Percentiles rank a stretch among this genome's conserved stretches.
Conservation (phyloP, 2,797 vertebrate genomes). For the Macroramphosus scolopax region DNA sequence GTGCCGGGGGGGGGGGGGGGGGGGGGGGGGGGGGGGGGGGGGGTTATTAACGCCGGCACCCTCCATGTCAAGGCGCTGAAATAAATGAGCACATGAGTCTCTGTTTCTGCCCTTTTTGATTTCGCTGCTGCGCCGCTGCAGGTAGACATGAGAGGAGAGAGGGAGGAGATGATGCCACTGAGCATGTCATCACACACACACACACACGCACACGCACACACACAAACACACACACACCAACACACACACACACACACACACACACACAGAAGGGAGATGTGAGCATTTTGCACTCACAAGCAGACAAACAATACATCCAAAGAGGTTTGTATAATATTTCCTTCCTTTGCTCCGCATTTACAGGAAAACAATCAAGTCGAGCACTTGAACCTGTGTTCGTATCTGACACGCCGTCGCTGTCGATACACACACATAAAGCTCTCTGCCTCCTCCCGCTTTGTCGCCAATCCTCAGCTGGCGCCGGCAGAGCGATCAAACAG, state of each 20-base stretch:
- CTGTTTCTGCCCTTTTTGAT: constrained; percentile 63
- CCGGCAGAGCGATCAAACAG: constrained; percentile 26
- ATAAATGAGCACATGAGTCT: constrained; percentile 60
- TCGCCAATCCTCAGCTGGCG: constrained; percentile 8
- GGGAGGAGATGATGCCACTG: constrained; percentile 21
- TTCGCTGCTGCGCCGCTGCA: constrained; percentile 42
- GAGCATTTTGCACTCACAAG: too few species aligned
- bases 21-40: constrained; percentile 39
- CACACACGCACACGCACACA: constrained; percentile 2
- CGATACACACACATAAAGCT: constrained; percentile 24
- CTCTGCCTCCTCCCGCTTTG: not conserved
- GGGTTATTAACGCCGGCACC: constrained; percentile 46
- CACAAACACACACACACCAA: not conserved
- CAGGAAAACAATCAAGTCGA: constrained; percentile 33
- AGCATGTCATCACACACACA: constrained; percentile 35
- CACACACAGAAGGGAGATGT: constrained; percentile 15
- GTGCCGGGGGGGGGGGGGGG: constrained; percentile 38
- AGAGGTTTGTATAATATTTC: constrained; percentile 17
- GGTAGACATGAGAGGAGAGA: constrained; percentile 51
- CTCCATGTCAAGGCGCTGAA: constrained; percentile 48
- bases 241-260: not conserved
- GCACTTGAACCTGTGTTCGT: constrained; percentile 32
- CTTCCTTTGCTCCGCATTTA: constrained; percentile 26
- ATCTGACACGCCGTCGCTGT: constrained; percentile 26
- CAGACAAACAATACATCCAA: too few species aligned